Conservation (phyloP, 2,797 vertebrate genomes). For the Microchirus variegatus region DNA sequence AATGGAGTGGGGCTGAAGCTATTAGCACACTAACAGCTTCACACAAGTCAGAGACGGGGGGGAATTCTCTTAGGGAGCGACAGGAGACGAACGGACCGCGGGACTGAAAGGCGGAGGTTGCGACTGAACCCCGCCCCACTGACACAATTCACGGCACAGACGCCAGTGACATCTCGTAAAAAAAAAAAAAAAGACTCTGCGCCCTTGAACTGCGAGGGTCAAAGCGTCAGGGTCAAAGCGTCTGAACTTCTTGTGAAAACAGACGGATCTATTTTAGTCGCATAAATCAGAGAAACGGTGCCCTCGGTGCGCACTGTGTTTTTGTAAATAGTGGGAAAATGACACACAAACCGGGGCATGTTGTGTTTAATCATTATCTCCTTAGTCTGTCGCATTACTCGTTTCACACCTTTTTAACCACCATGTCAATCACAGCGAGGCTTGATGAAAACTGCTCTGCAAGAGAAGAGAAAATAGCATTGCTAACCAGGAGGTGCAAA, state of each 20-base stretch:
- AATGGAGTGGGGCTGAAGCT: slow-evolving; percentile 71
- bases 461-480: slow-evolving; percentile 10
- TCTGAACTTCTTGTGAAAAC: neutral
- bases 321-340: slow-evolving; percentile 3
- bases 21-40: slow-evolving; percentile 79
- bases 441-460: slow-evolving; percentile 3
- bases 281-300: neutral
- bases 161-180: slow-evolving; percentile 29
- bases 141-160: slow-evolving; percentile 61
- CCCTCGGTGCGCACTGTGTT: neutral
- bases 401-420: slow-evolving; percentile 3
- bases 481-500: neutral
- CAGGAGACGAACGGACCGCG: slow-evolving; percentile 23
- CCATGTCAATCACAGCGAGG: slow-evolving; percentile 9
- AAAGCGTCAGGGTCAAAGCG: slow-evolving; percentile 6
- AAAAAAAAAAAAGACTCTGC: slow-evolving; percentile 36
- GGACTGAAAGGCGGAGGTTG: slow-evolving; percentile 37
- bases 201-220: slow-evolving; percentile 30
- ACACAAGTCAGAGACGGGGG: slow-evolving; percentile 38
- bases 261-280: slow-evolving; percentile 3
- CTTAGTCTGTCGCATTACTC: slow-evolving; percentile 13
- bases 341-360: slow-evolving; percentile 4
- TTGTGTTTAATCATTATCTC: slow-evolving; percentile 23
- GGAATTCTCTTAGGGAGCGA: slow-evolving; percentile 50
- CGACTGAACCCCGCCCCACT: slow-evolving; percentile 16